Conservation (phyloP, 2,113 vertebrate genomes). For the Strix uralensis region DNA sequence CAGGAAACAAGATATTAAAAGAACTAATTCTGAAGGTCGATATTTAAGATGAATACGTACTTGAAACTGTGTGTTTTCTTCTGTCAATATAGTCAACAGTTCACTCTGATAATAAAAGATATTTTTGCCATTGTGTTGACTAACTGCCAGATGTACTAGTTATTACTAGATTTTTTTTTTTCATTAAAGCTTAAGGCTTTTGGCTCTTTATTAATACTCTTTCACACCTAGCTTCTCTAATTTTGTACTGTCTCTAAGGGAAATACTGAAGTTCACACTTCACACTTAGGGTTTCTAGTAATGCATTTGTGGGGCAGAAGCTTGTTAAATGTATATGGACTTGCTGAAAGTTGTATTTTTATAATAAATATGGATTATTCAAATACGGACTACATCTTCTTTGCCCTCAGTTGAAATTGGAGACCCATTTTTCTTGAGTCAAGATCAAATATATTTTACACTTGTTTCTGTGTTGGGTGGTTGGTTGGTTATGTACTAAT, state of each 20-base stretch:
- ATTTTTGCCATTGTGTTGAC: slow-evolving; percentile 39
- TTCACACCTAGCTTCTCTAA: not conserved
- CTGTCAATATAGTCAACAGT: slow-evolving; percentile 22
- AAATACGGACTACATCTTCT: slow-evolving; percentile 69
- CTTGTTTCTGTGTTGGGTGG: slow-evolving; percentile 71
- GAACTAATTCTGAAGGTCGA: not conserved
- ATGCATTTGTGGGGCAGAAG: slow-evolving; percentile 59
- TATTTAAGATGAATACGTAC: not conserved
- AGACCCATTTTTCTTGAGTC: slow-evolving; percentile 64
- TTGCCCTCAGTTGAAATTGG: slow-evolving; percentile 71
- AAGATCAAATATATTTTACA: slow-evolving; percentile 57
- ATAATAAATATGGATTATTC: slow-evolving; percentile 69
- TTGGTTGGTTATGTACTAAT: slow-evolving; percentile 75
- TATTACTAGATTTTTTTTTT: not conserved
- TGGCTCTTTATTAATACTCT: not conserved
- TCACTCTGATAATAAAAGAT: slow-evolving; percentile 32
- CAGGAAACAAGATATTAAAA: not conserved
- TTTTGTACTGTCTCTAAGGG: slow-evolving; percentile 7
- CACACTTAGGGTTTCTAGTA: slow-evolving; percentile 39
- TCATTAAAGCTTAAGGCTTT: slow-evolving; percentile 24
- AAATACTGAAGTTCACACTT: slow-evolving; percentile 9
- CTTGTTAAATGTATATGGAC: slow-evolving; percentile 60
- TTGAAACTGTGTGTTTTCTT: not conserved
- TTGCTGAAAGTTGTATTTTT: slow-evolving; percentile 72
- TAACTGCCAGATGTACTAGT: slow-evolving; percentile 10